Percentiles rank a stretch among this genome's conserved stretches.
These are phyloP conservation scores for Neoniphon sammara DNA, from an alignment of 2,797 vertebrate species.

Conservation along the genomic window DNA sequence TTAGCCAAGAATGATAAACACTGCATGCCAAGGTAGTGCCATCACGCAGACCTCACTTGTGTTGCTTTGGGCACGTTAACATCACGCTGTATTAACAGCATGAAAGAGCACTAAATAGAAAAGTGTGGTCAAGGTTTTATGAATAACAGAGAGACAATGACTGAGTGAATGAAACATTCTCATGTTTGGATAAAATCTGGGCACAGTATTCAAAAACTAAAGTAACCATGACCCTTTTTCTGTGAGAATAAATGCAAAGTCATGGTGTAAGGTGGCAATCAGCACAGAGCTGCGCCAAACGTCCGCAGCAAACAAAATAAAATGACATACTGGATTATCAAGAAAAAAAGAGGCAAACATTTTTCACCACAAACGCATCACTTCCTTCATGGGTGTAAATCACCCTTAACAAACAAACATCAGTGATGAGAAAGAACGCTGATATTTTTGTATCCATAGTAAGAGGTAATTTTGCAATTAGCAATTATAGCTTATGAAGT, in stretches of 20 bases:
- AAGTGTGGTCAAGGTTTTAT: neutral
- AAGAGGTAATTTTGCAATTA: conserved; percentile 41
- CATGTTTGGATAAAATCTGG: neutral
- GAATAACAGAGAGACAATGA: neutral
- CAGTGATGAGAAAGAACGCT: conserved; percentile 39
- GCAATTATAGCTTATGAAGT: conserved; percentile 50
- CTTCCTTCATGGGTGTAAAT: conserved; percentile 57
- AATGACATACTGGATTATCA: conserved; percentile 18
- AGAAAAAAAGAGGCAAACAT: conserved; percentile 18
- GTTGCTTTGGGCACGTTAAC: neutral
- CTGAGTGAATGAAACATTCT: neutral
- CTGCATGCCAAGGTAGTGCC: too few species aligned
- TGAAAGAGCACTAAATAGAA: neutral
- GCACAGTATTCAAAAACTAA: neutral
- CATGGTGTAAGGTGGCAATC: neutral
- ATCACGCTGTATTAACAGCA: neutral
- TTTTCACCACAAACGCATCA: conserved; percentile 33
- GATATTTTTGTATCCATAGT: conserved; percentile 31
- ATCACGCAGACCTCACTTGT: too few species aligned
- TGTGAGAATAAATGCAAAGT: neutral
- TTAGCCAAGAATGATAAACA: too few species aligned
- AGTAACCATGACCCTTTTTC: neutral
- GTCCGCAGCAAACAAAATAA: neutral
- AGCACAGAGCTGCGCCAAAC: conserved; percentile 2
- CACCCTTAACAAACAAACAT: conserved; percentile 30